A percentile compares a stretch with the other conserved stretches of the same genome.
phyloP scores from a whole-genome alignment of 2,113 vertebrate species.

The sheep (Ovis aries) region DNA sequence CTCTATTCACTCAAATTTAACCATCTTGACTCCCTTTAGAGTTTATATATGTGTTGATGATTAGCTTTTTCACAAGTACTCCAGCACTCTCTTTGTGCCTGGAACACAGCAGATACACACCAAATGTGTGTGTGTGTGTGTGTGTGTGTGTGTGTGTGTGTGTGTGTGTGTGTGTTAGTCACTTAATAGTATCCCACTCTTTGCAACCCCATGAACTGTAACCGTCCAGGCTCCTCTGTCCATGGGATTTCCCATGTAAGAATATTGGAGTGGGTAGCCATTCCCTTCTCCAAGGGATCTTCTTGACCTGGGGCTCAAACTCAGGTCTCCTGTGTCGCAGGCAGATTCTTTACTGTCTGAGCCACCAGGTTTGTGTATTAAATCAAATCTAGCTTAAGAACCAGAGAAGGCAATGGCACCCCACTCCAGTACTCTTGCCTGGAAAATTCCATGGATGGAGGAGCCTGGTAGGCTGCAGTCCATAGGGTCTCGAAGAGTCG shows the following conservation, averaged over 20 bases:
- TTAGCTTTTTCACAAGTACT: not conserved
- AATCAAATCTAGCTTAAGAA: not conserved
- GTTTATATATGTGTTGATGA: not conserved
- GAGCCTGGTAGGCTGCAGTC: too few relatives aligned
- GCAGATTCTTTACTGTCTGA: not conserved
- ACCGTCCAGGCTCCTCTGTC: not conserved
- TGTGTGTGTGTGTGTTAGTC: not conserved
- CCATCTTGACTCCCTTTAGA: not conserved
- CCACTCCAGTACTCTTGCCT: too few relatives aligned
- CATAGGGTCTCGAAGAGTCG: fast-evolving
- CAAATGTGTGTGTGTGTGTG: too few relatives aligned
- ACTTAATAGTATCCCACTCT: not conserved
- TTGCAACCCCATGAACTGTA: not conserved
- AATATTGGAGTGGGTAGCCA: not conserved
- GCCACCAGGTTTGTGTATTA: not conserved
- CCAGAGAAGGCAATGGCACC: too few relatives aligned
- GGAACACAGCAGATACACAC: not conserved
- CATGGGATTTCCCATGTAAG: not conserved
- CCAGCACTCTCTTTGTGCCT: not conserved
- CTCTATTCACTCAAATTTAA: not conserved
- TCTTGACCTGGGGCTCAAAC: not conserved
- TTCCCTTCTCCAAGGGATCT: not conserved
- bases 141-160: not conserved
- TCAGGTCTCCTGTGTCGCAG: not conserved
- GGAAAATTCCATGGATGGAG: too few relatives aligned